Evolutionary conservation across 2,888 invertebrate species (phyloP).

Genomic region (Oscheius onirici): DNA sequence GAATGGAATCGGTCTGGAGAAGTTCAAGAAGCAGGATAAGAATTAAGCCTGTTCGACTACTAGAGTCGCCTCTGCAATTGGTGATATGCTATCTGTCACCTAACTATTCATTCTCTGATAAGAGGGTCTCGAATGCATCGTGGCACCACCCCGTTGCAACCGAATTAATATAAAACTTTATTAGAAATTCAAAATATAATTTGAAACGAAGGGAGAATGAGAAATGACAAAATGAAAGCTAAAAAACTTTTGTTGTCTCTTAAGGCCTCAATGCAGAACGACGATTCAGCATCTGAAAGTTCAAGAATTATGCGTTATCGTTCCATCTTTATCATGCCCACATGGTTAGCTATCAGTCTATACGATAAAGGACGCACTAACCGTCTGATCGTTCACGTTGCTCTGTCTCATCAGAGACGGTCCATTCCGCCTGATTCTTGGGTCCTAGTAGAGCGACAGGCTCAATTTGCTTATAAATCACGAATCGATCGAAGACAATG

Average conservation of each 20-base stretch:
- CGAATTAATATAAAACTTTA: conserved; percentile 2
- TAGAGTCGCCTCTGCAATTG: too few species aligned
- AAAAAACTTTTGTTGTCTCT: conserved; percentile 18
- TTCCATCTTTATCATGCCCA: neutral
- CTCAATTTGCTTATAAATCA: too few species aligned
- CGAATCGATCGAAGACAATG: too few species aligned
- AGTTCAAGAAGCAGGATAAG: too few species aligned
- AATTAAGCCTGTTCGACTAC: too few species aligned
- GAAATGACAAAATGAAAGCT: conserved; percentile 24
- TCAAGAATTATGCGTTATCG: neutral
- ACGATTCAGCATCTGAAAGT: conserved; percentile 54
- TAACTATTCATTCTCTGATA: too few species aligned
- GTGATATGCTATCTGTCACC: too few species aligned
- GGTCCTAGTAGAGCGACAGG: too few species aligned
- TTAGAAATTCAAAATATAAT: conserved; percentile 17
- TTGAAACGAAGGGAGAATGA: neutral
- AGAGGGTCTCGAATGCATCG: too few species aligned
- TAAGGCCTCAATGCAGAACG: conserved; percentile 49
- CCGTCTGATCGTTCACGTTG: conserved; percentile 56
- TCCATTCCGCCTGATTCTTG: conserved; percentile 61
- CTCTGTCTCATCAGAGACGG: conserved; percentile 68
- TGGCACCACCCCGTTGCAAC: too few species aligned
- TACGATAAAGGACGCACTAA: neutral
- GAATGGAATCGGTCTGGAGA: too few species aligned
- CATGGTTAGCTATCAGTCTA: neutral